Base-by-base conservation (phyloP, 2,797 vertebrate species). In the Brachyalestes nurse region DNA sequence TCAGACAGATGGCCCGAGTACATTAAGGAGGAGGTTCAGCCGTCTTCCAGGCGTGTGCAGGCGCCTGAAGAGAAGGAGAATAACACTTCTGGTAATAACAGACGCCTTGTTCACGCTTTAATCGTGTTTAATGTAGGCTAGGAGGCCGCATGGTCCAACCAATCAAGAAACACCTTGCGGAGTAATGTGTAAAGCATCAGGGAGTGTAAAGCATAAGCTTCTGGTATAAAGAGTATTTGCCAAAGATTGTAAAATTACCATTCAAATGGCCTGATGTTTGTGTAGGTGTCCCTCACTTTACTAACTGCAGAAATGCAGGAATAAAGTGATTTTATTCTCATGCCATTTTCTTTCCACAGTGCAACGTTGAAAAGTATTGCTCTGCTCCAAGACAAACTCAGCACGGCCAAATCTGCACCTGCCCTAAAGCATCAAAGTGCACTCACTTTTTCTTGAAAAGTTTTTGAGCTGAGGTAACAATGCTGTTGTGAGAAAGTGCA, bases 41-140 rank as follows among this genome's bases (percentile, higher is more conserved):
- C 82, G 92, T 66, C 88, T 94, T 53, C 92, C 92, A 58, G 92
- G 92, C 79, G 86, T 93, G 1, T 94, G 93, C 77, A 86, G 85
- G 3, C 91, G 92, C 0, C 83, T 94, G 66, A 92, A 86, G 67
- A 90, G 92, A 82, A 89, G 92, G 21, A 89, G 93, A 81, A 83
- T 93, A 88, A 93, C 88, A 0, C 17, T 93, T 69, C 82, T 93
- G 91, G 93, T 94, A 92, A 1, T n/a, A 34, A 28, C 14, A 51
- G 1, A 72, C 69, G 25, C 9, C 23, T 19, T 40, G 16, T 17
- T 69, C 10, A 47, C 5, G 4, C n/a, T 19, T 21, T 58, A 2
- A 58, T 4, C 23, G 9, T 64, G 13, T 64, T 64, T 6, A 14
- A 64, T 34, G 4, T 28, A 61, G 23, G 23, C 2, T 28, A 61